Evolutionary conservation across 2,113 vertebrate genomes (phyloP).

Genomic region (Atherinomorus stipes): DNA sequence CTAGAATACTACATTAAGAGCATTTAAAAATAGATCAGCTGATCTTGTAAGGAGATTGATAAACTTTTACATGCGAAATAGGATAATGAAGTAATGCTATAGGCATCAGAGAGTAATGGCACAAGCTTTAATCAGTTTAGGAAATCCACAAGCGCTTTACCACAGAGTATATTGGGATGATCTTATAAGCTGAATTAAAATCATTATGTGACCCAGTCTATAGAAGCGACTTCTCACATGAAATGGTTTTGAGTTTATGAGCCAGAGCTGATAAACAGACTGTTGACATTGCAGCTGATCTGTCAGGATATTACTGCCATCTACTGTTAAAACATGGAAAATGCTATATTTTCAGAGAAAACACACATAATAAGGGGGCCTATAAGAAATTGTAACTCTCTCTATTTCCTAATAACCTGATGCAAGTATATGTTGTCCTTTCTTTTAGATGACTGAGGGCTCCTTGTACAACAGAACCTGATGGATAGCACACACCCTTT

Average conservation of each 20-base stretch:
- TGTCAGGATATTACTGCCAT: slow-evolving; percentile 74
- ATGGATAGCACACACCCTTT: slow-evolving; percentile 92
- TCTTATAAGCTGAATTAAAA: background rate
- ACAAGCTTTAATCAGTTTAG: background rate
- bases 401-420: slow-evolving; percentile 12
- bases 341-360: slow-evolving; percentile 1
- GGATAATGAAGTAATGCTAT: background rate
- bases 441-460: slow-evolving; percentile 92
- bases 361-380: background rate
- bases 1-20: no score
- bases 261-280: slow-evolving; percentile 10
- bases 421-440: slow-evolving; percentile 15
- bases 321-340: slow-evolving; percentile 73
- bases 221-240: background rate
- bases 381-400: background rate
- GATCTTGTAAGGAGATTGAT: background rate
- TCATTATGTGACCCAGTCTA: background rate
- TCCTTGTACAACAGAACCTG: slow-evolving; percentile 87
- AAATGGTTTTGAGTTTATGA: slow-evolving; percentile 18
- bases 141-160: background rate
- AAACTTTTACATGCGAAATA: background rate
- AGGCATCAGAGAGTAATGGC: background rate
- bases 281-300: slow-evolving; percentile 18
- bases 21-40: background rate
- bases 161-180: background rate